A percentile compares a stretch with the other conserved stretches of the same genome.
Conservation (phyloP, 1,140 invertebrate genomes). For the Leptoteleia sp. region DNA sequence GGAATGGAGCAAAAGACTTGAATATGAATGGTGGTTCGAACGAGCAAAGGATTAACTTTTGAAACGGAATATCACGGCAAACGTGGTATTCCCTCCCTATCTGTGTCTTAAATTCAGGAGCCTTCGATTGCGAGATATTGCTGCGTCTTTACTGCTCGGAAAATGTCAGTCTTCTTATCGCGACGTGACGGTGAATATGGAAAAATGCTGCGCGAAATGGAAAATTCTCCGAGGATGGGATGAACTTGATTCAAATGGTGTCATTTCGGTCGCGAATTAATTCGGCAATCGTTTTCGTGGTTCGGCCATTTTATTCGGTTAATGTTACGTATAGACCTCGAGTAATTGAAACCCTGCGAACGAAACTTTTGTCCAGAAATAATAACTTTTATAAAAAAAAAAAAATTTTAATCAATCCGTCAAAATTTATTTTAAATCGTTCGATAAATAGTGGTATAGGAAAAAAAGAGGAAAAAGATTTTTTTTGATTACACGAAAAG, state of each 20-base stretch:
- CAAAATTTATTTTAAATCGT: too few relatives aligned
- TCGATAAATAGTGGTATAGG: too few relatives aligned
- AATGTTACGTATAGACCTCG: too few relatives aligned
- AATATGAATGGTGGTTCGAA: too few relatives aligned
- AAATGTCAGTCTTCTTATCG: constrained; percentile 46
- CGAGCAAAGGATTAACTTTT: constrained; percentile 35
- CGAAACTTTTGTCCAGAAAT: too few relatives aligned
- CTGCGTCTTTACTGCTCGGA: constrained; percentile 45
- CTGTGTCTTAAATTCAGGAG: constrained; percentile 58
- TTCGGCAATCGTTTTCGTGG: constrained; percentile 22
- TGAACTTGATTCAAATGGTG: constrained; percentile 31
- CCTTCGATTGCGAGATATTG: constrained; percentile 60
- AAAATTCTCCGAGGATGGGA: constrained; percentile 30
- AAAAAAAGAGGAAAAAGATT: too few relatives aligned
- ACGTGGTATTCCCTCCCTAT: constrained; percentile 38
- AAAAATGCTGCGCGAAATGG: constrained; percentile 45
- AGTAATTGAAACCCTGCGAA: too few relatives aligned
- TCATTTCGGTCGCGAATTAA: constrained; percentile 34
- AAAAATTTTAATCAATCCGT: too few relatives aligned
- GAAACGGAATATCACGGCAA: constrained; percentile 48
- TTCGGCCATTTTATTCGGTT: constrained; percentile 1
- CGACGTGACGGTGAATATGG: constrained; percentile 43
- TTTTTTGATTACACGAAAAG: too few relatives aligned
- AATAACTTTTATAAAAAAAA: too few relatives aligned
- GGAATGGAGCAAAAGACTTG: too few relatives aligned